Conservation (phyloP, 2,888 invertebrate genomes). For the Erynnis tages region DNA sequence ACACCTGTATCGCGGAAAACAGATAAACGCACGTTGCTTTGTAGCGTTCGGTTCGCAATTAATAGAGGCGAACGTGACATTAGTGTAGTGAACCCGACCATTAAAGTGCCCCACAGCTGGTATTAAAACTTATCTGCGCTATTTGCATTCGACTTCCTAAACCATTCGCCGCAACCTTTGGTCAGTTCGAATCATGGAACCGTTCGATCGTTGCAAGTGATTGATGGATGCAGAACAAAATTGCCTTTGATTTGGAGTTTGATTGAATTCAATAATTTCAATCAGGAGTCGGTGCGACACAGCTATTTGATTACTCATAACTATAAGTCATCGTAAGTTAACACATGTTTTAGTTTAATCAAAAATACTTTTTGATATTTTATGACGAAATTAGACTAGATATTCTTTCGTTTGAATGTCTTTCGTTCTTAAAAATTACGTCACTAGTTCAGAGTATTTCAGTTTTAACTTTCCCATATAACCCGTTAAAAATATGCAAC, state of each 20-base stretch:
- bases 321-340: not conserved
- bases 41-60: slow-evolving; percentile 64
- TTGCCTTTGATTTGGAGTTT: slow-evolving; percentile 36
- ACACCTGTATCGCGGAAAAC: slow-evolving; percentile 47
- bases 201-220: slow-evolving; percentile 38
- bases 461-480: too few species aligned
- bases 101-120: slow-evolving; percentile 64
- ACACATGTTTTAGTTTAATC: too few species aligned
- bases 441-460: too few species aligned
- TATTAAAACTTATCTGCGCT: slow-evolving; percentile 79
- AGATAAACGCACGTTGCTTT: slow-evolving; percentile 68
- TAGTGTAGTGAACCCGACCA: slow-evolving; percentile 71
- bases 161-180: slow-evolving; percentile 53
- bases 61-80: slow-evolving; percentile 79
- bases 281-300: slow-evolving; percentile 1
- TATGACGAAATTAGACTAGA: too few species aligned
- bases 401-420: too few species aligned
- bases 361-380: too few species aligned
- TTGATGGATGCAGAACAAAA: slow-evolving; percentile 41
- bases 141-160: slow-evolving; percentile 79
- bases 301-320: not conserved
- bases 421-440: too few species aligned
- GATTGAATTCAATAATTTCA: slow-evolving; percentile 29
- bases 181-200: slow-evolving; percentile 36
- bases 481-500: too few species aligned